A percentile compares a stretch with the other conserved stretches of the same genome.
These are phyloP conservation scores for Epirrita christyi DNA, from an alignment of 2,888 invertebrate genomes.

Conservation along the genomic window DNA sequence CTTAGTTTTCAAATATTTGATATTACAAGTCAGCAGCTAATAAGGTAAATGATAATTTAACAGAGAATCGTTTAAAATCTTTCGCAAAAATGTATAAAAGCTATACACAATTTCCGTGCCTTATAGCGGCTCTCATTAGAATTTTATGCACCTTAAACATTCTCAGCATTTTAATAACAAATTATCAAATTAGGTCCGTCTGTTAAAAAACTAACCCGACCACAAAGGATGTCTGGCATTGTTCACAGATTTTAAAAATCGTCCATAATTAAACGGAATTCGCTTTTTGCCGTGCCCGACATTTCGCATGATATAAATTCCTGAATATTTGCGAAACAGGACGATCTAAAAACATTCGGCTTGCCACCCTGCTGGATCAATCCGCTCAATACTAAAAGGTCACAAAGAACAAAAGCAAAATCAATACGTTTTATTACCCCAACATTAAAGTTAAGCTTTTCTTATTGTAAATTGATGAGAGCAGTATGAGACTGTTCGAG, in stretches of 20 bases:
- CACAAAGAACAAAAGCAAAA: constrained; percentile 51
- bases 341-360: constrained; percentile 66
- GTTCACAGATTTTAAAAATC: constrained; percentile 84
- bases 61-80: constrained; percentile 18
- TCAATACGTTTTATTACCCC: constrained; percentile 50
- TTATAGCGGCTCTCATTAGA: constrained; percentile 47
- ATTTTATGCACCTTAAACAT: constrained; percentile 36
- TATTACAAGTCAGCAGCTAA: no score
- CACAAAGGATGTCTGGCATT: constrained; percentile 79
- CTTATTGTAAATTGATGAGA: constrained; percentile 47
- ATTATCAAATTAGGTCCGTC: constrained; percentile 81
- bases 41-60: constrained; percentile 12
- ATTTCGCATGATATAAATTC: constrained; percentile 80
- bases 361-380: constrained; percentile 74
- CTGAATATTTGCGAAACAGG: constrained; percentile 56
- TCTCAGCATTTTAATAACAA: constrained; percentile 68
- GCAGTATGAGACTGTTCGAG: constrained; percentile 63
- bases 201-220: constrained; percentile 63
- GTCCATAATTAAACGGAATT: constrained; percentile 84
- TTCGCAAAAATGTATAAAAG: constrained; percentile 22
- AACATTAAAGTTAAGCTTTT: constrained; percentile 64
- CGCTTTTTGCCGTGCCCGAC: constrained; percentile 65
- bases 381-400: constrained; percentile 61
- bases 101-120: constrained; percentile 37
- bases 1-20: no score